Evolutionary conservation across 2,113 vertebrate genomes (phyloP), one percentile per base, ranked within the genome.

Genomic region (Pomatostomus ruficeps): DNA sequence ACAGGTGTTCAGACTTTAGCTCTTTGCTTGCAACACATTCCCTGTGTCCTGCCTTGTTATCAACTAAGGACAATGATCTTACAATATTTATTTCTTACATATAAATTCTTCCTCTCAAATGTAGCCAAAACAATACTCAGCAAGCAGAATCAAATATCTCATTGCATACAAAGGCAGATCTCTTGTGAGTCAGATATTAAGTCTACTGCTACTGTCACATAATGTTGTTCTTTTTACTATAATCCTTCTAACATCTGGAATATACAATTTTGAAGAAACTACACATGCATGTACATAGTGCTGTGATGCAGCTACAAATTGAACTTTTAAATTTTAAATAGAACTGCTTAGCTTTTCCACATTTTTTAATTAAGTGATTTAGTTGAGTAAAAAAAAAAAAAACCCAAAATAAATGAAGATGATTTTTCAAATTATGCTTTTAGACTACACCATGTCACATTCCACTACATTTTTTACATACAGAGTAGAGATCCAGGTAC

Each of bases 51-150:
- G 12, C 11, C 54, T 63, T 72, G 38, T n/a, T 52, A 65, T 40
- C 0, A 0, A 45, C 25, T 38, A 38, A 76, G n/a, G 49, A 45
- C 9, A 49, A 29, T 4, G 18, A 2, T 52, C 40, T 85, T 21
- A 48, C 10, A 68, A 3, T 66, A 80, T 54, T 88, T 72, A 54
- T 29, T 89, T 85, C 71, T 80, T 83, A 57, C 26, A 73, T 14
- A 1, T 22, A 66, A 54, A 17, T 55, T 88, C 35, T 74, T 67
- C 43, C 51, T 75, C 28, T 80, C 13, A 67, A 51, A 62, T 13
- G 12, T 21, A 33, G 4, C 11, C 31, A 80, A 79, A 85, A 73
- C 29, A 55, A 45, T 52, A 35, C 5, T 74, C 40, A 70, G 40
- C 21, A 73, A 58, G 28, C 15, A 83, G 57, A 84, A 77, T 46